Conservation (phyloP, 2,888 invertebrate species). For the Cremastinae sp. region DNA sequence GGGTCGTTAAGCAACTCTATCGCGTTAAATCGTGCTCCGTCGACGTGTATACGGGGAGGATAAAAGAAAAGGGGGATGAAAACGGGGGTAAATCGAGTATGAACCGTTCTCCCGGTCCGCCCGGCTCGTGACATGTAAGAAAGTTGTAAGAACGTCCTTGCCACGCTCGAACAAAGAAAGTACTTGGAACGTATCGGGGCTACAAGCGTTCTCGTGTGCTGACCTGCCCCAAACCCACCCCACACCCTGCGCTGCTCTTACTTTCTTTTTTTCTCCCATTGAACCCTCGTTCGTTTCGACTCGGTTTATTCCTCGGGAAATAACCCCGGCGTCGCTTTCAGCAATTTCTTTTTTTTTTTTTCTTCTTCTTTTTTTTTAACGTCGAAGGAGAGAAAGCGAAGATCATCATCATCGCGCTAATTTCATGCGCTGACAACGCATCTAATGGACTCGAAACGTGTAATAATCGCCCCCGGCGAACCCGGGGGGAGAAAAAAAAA, state of each 20-base stretch:
- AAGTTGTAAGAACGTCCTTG: slow-evolving; percentile 43
- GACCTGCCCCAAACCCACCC: slow-evolving; percentile 1
- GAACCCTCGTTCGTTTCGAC: not conserved
- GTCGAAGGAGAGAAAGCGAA: not conserved
- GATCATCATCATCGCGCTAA: not conserved
- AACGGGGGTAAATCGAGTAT: slow-evolving; percentile 45
- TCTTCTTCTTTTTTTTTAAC: not conserved
- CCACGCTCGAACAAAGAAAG: slow-evolving; percentile 38
- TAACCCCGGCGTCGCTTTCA: not conserved
- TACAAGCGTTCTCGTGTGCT: not conserved
- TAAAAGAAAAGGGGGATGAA: not conserved
- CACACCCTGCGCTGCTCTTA: not conserved
- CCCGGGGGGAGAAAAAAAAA: slow-evolving; percentile 11
- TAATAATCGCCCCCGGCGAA: slow-evolving; percentile 43
- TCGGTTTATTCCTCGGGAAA: too few relatives aligned
- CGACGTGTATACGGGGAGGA: too few relatives aligned
- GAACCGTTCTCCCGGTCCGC: slow-evolving; percentile 17
- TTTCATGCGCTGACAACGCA: slow-evolving; percentile 36
- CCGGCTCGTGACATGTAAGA: slow-evolving; percentile 21
- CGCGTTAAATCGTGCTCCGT: slow-evolving; percentile 43
- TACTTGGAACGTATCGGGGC: slow-evolving; percentile 2
- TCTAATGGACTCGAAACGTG: slow-evolving; percentile 47
- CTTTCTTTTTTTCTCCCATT: too few relatives aligned
- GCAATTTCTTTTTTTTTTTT: not conserved
- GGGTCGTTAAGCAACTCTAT: slow-evolving; percentile 54